A percentile compares a stretch with the other conserved stretches of the same genome.
Conservation (phyloP, 2,888 invertebrate genomes). For the Dusona sp. region DNA sequence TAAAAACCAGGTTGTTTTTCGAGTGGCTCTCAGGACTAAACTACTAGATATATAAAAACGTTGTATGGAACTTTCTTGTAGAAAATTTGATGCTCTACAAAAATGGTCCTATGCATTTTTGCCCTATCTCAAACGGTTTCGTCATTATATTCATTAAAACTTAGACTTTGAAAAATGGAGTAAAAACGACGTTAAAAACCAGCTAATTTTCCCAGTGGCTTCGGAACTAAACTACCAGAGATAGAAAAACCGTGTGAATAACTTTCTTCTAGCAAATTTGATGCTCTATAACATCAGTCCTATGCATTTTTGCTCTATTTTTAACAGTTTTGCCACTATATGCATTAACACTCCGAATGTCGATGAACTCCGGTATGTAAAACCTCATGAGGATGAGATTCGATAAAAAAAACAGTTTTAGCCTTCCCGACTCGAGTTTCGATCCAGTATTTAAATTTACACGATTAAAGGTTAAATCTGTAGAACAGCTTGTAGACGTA, state of each 20-base stretch:
- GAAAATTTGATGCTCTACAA: neutral
- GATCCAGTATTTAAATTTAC: neutral
- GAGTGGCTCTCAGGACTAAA: neutral
- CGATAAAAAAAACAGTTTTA: neutral
- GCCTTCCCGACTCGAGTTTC: neutral
- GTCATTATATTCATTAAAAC: neutral
- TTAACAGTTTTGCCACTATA: neutral
- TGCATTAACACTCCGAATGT: neutral
- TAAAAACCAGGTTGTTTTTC: neutral
- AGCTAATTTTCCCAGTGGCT: neutral
- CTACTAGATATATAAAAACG: neutral
- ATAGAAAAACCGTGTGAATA: neutral
- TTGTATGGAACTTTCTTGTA: neutral
- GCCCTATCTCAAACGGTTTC: neutral
- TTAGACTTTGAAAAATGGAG: neutral
- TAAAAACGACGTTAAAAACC: neutral
- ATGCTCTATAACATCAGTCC: neutral
- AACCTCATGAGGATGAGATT: neutral
- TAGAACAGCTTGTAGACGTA: constrained; percentile 4
- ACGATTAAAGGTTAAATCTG: constrained; percentile 1
- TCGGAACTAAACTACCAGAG: neutral
- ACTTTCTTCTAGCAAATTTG: neutral
- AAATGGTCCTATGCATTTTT: neutral
- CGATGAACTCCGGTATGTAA: neutral
- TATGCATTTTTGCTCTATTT: neutral